phyloP scores from a whole-genome alignment of 2,113 vertebrate species.

The Peromyscus californicus region DNA sequence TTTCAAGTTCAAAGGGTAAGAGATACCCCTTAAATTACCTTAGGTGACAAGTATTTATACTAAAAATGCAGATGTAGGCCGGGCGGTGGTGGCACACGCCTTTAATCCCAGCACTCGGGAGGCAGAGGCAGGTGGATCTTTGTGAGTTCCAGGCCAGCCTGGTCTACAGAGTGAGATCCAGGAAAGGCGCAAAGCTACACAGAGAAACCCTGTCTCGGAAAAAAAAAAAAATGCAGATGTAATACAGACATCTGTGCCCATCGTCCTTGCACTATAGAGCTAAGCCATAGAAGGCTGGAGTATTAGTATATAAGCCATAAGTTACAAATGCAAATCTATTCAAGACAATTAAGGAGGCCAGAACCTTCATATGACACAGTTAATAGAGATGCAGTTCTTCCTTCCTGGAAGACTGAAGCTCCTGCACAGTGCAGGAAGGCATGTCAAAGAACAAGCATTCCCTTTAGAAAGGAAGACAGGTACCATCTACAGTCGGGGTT shows the following conservation, averaged over 20 bases:
- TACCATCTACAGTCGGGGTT: neutral
- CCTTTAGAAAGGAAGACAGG: neutral
- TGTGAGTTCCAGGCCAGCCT: too few species aligned
- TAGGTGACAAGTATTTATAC: neutral
- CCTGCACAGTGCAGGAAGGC: neutral
- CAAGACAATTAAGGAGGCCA: neutral
- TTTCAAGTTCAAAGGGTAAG: neutral
- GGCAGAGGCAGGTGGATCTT: too few species aligned
- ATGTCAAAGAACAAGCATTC: neutral
- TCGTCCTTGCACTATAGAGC: neutral
- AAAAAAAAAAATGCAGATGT: neutral
- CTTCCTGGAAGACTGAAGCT: neutral
- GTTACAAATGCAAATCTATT: neutral
- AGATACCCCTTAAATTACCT: neutral
- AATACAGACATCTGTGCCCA: neutral
- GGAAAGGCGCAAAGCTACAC: too few species aligned
- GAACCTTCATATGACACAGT: neutral
- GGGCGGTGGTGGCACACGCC: too few species aligned
- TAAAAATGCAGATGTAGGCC: neutral
- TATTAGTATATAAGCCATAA: neutral
- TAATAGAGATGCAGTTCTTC: neutral
- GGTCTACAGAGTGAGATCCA: too few species aligned
- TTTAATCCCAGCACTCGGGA: too few species aligned
- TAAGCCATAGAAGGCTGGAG: neutral
- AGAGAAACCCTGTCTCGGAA: too few species aligned